phyloP scores from a whole-genome alignment of 2,797 vertebrate species.

The Leucoraja ocellata region DNA sequence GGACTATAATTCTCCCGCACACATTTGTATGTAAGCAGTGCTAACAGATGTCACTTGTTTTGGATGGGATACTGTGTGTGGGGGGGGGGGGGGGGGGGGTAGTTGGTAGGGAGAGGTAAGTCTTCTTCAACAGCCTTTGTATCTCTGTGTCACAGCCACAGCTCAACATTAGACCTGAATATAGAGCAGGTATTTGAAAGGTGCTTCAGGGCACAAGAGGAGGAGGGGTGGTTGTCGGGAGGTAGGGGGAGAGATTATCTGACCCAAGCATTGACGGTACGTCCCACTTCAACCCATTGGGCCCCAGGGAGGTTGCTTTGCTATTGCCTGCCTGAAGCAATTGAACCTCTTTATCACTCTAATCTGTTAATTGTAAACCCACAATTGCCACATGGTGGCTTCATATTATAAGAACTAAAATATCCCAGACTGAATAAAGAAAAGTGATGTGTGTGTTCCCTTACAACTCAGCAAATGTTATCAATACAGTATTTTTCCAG shows the following conservation, averaged over 20 bases:
- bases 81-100: too few species aligned
- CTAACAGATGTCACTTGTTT: conserved; percentile 79
- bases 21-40: conserved; percentile 74
- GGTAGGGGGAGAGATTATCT: conserved; percentile 64
- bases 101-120: conserved; percentile 29
- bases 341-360: conserved; percentile 69
- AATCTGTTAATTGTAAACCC: conserved; percentile 86
- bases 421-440: conserved; percentile 68
- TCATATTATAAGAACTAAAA: conserved; percentile 75
- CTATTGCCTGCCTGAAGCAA: conserved; percentile 60
- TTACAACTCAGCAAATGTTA: conserved; percentile 41
- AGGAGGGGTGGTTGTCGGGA: conserved; percentile 6
- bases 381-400: conserved; percentile 77
- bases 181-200: conserved; percentile 78
- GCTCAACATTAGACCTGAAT: conserved; percentile 59
- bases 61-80: conserved; percentile 38
- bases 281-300: conserved; percentile 50
- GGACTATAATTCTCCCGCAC: conserved; percentile 80
- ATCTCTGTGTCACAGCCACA: conserved; percentile 68
- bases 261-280: conserved; percentile 67
- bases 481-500: conserved; percentile 37
- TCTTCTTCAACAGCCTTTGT: conserved; percentile 65
- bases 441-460: conserved; percentile 59
- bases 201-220: conserved; percentile 63
- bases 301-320: conserved; percentile 59